Conservation (phyloP, 2,113 vertebrate species). For the Gymnocephalus cernua region DNA sequence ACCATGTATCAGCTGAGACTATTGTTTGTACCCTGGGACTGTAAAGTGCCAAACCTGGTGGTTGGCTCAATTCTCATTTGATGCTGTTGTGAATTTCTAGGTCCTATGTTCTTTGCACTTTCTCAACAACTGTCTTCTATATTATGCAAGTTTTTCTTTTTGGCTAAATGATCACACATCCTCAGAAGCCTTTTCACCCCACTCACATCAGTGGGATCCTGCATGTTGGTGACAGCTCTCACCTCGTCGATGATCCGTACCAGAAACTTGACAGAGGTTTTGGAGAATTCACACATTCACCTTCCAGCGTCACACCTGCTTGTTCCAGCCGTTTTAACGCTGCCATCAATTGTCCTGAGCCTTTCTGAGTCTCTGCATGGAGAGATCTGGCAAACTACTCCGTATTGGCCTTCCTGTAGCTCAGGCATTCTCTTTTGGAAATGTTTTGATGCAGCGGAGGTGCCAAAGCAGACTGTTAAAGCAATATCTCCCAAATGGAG, state of each 20-base stretch:
- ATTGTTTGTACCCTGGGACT: neutral
- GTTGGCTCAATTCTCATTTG: neutral
- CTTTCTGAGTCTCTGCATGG: neutral
- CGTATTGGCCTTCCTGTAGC: neutral
- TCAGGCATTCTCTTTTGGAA: neutral
- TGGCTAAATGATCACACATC: neutral
- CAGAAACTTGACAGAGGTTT: neutral
- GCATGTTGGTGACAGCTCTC: neutral
- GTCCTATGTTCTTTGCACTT: neutral
- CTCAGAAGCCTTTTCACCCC: neutral
- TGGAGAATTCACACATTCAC: neutral
- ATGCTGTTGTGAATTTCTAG: neutral
- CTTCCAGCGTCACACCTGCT: neutral
- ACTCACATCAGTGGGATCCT: neutral
- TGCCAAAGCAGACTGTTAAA: neutral
- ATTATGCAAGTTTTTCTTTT: neutral
- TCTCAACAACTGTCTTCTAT: neutral
- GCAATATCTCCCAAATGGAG: neutral
- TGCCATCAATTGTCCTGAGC: neutral
- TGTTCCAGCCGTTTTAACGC: neutral
- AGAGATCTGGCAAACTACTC: neutral
- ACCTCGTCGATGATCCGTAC: neutral
- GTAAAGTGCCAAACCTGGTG: too few species aligned
- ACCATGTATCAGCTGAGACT: neutral
- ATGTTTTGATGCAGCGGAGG: neutral